A percentile compares a stretch with the other conserved stretches of the same genome.
Evolutionary conservation across 2,797 vertebrate species (phyloP).

Genomic region (Cyclopterus lumpus): DNA sequence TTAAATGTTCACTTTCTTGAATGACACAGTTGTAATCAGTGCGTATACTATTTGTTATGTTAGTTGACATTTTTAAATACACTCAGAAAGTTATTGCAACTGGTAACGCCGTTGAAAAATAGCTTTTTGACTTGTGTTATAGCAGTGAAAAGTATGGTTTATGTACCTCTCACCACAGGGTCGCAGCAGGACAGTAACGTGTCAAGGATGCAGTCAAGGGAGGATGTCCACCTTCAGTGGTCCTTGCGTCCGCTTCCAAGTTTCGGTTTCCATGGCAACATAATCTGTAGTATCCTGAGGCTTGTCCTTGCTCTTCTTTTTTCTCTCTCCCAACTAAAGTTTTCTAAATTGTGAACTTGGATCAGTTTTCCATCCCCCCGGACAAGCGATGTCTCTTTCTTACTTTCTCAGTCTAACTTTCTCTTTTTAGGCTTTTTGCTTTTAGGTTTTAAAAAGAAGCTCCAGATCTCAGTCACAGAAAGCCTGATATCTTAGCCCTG

Average conservation of each 20-base stretch:
- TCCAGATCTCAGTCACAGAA: conserved; percentile 51
- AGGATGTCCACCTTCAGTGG: conserved; percentile 74
- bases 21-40: background rate
- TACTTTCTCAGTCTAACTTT: conserved; percentile 22
- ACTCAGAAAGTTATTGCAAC: background rate
- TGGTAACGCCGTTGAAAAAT: background rate
- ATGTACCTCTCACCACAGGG: conserved; percentile 74
- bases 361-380: conserved; percentile 64
- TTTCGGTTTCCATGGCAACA: conserved; percentile 82
- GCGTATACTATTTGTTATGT: background rate
- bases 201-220: conserved; percentile 68
- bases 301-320: conserved; percentile 50
- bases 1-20: background rate
- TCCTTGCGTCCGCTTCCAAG: conserved; percentile 79
- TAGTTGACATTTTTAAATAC: conserved; percentile 8
- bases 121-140: background rate
- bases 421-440: conserved; percentile 18
- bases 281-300: conserved; percentile 75
- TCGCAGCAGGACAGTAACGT: conserved; percentile 42
- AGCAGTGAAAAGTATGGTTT: conserved; percentile 18
- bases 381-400: conserved; percentile 20
- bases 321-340: background rate
- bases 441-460: conserved; percentile 30
- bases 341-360: conserved; percentile 71
- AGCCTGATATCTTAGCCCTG: conserved; percentile 52